Conservation (phyloP, 2,113 vertebrate species). For the Anser brachyrhynchus region DNA sequence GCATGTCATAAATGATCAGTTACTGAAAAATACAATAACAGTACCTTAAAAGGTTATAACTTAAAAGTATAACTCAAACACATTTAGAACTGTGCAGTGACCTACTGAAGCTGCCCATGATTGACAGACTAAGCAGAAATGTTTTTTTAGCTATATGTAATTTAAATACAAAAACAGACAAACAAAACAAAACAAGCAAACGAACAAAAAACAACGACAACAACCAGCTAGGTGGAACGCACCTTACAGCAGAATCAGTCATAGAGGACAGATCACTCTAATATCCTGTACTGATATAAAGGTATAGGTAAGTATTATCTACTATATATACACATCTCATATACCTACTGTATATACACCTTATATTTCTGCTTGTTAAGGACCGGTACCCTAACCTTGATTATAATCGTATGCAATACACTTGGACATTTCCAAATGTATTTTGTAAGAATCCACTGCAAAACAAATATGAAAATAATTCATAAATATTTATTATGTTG, state of each 20-base stretch:
- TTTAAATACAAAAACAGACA: no score
- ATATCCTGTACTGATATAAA: background rate
- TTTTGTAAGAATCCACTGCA: background rate
- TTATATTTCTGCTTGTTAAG: background rate
- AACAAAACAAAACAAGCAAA: no score
- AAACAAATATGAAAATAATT: background rate
- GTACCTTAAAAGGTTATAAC: background rate
- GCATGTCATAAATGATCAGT: background rate
- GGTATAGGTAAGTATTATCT: background rate
- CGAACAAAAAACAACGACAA: background rate
- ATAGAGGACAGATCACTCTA: background rate
- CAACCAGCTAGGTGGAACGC: background rate
- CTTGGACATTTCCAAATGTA: background rate
- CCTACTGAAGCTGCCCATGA: background rate
- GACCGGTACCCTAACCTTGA: background rate
- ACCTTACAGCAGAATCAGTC: background rate
- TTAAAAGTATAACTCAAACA: background rate
- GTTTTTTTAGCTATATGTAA: no score
- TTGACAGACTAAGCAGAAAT: background rate
- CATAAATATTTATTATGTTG: background rate
- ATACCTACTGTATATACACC: background rate
- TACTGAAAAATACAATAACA: background rate
- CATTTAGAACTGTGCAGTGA: background rate
- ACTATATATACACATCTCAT: background rate
- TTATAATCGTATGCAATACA: background rate